Base-by-base conservation (phyloP, 2,113 vertebrate species). In the Dolichallabes microphthalmus region DNA sequence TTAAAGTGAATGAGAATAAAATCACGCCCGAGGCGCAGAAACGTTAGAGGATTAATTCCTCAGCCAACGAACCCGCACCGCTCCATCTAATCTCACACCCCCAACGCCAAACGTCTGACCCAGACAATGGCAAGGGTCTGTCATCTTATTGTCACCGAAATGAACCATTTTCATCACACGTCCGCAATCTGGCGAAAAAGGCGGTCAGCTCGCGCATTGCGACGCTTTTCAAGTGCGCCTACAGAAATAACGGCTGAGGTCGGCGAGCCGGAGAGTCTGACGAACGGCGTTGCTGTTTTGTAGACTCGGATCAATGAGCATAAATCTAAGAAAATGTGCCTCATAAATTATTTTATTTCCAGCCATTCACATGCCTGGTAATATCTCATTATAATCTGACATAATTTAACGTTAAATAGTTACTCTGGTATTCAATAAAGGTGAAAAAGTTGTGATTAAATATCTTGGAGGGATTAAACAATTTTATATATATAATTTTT, bases 111-210 rank as follows among this genome's bases (percentile, higher is more conserved):
- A 76, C 80, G 89, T 91, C 89, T 90, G 86, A 89, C 74, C 86
- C 77, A 27, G 79, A 91, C 88, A 91, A 91, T 90, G 58, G 90
- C 77, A 84, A 77, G 86, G 84, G 88, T 90, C 89, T 88, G 88
- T 84, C 88, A 77, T 85, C 85, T 87, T 68, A 90, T 89, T 91
- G 89, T 90, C 50, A 76, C 66, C 71, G 85, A 88, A 86, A 90
- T 90, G 85, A 91, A 89, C 86, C n/a, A 88, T 91, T 90, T 91
- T 90, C 88, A 89, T 87, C 83, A 81, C 90, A 90, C 74, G 86
- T 88, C 84, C 86, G 80, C 90, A 90, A 87, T 89, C 84, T 86
- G 85, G 85, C 76, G 78, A 63, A 85, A 81, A 81, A 86, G 69
- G 63, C 80, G 82, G 80, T 80, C 78, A 63, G 83, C 39, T 85